These are phyloP conservation scores for Cottoperca gobio DNA, from an alignment of 2,797 vertebrate genomes.

Conservation along the genomic window DNA sequence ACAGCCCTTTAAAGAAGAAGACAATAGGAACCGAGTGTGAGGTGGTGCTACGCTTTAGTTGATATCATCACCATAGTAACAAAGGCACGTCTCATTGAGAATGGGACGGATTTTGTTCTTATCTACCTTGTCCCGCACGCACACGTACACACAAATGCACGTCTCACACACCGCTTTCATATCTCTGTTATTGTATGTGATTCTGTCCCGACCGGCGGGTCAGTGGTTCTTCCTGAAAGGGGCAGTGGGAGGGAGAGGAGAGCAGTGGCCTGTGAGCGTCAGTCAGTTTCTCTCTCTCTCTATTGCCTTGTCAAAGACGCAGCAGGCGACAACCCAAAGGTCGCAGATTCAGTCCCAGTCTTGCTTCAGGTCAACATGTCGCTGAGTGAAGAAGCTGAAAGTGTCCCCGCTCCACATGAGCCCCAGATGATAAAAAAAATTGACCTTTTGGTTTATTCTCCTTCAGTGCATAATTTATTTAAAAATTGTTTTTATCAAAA, in stretches of 20 bases:
- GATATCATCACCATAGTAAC: slow-evolving; percentile 27
- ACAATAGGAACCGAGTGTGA: not conserved
- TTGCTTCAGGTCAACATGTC: not conserved
- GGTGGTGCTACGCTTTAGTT: not conserved
- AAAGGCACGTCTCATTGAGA: slow-evolving; percentile 30
- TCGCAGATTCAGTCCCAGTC: not conserved
- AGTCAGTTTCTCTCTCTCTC: not conserved
- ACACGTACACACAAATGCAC: not conserved
- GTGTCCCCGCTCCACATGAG: not conserved
- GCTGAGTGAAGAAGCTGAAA: not conserved
- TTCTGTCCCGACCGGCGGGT: not conserved
- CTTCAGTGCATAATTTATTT: not conserved
- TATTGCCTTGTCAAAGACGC: not conserved
- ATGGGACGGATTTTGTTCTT: slow-evolving; percentile 7
- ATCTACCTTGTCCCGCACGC: not conserved
- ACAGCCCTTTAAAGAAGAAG: not conserved
- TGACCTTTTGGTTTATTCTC: slow-evolving; percentile 22
- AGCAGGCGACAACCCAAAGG: not conserved
- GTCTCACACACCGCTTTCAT: not conserved
- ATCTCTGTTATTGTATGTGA: slow-evolving; percentile 11
- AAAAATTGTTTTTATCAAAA: too few relatives aligned
- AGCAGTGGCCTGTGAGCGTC: not conserved
- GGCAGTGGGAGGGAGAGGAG: slow-evolving; percentile 4
- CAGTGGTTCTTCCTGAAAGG: not conserved
- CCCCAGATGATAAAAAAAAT: slow-evolving; percentile 14